Evolutionary conservation across 1,140 invertebrate species (phyloP), one percentile per base, ranked within the genome.

Genomic region (Papilio aristodemus): DNA sequence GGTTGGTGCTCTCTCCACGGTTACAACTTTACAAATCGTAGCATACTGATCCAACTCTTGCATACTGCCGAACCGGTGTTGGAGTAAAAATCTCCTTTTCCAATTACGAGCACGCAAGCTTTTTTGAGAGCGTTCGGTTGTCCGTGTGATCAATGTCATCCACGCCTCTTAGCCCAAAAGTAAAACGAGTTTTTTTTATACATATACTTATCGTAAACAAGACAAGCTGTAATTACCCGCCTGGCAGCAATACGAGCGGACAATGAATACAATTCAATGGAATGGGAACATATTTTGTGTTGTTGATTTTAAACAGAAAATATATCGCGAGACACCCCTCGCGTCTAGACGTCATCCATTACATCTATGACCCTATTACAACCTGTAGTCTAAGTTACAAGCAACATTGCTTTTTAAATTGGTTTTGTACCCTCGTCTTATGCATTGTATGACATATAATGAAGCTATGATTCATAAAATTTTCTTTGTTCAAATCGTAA

Each of bases 191-290:
- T 66, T 43, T 41, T 63, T 54, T 54, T 54, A 54, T 54, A 25
- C 39, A n/a, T 17, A 41, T 66, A 66, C 63, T 66, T 66, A 66
- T 66, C 63, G 63, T 66, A 46, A 66, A 66, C 39, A 46, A 66
- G 41, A 25, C 19, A 50, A 5, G 63, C 14, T 11, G 59, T 17
- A 37, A 62, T 38, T 38, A 38, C 59, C 36, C 14, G 59, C n/a
- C 32, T 19, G 59, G 32, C 59, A 62, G 46, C 46, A 17, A 38
- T 62, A 36, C 59, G 59, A 19, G 14, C 59, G 32, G 32, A 9
- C 63, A n/a, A 38, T 38, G 63, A 38, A 9, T 38, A 38, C 27
- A 38, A 62, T 46, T 50, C 63, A 36, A 66, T 13, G 25, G 22
- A 66, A 66, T 66, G 63, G 63, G 22, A 22, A 62, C 59, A 66